These are phyloP conservation scores for Butorides virescens DNA, from an alignment of 2,113 vertebrate genomes.

Conservation along the genomic window DNA sequence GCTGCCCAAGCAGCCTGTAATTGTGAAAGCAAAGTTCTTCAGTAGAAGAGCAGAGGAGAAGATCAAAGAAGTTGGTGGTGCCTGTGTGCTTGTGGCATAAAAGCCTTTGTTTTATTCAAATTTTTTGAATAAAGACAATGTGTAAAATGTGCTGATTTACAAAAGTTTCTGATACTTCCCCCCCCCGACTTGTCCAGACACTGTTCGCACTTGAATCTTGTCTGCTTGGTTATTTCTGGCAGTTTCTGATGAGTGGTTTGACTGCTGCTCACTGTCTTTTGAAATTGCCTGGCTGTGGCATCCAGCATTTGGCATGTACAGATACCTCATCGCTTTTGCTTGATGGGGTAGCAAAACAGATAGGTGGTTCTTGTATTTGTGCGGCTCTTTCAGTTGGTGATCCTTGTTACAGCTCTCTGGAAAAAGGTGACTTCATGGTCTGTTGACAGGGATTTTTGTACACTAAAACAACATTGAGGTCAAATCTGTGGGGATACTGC, in stretches of 20 bases:
- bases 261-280: neutral
- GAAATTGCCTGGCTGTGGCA: fast-evolving
- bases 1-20: conserved; percentile 90
- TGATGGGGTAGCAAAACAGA: neutral
- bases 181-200: neutral
- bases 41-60: conserved; percentile 90
- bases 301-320: neutral
- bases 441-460: neutral
- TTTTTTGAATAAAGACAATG: conserved; percentile 47
- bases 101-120: conserved; percentile 22
- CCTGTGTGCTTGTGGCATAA: conserved; percentile 89
- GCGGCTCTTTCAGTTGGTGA: neutral
- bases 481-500: neutral
- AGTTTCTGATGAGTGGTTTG: neutral
- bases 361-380: neutral
- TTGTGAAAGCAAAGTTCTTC: conserved; percentile 95
- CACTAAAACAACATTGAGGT: neutral
- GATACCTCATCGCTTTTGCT: neutral
- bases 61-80: conserved; percentile 90
- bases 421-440: neutral
- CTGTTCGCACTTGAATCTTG: neutral
- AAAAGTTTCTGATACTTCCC: neutral
- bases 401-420: neutral
- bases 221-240: neutral
- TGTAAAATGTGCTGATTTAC: neutral